phyloP scores from a whole-genome alignment of 2,797 vertebrate species.

The Spondyliosoma cantharus region DNA sequence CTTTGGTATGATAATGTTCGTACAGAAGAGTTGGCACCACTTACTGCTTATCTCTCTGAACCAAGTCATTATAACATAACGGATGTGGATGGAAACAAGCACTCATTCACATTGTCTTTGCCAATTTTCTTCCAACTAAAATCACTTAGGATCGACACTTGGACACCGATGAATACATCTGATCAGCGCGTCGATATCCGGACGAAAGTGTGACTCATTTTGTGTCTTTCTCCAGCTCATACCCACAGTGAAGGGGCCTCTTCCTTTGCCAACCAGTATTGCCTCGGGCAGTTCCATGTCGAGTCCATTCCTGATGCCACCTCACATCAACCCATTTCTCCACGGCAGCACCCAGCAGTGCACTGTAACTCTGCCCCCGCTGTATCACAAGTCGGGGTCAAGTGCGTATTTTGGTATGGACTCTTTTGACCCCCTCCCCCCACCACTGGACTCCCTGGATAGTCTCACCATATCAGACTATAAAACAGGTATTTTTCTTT shows the following conservation, averaged over 20 bases:
- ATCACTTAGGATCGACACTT: no score
- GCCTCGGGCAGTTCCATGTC: conserved; percentile 84
- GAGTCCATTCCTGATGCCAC: conserved; percentile 84
- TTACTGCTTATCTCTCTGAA: no score
- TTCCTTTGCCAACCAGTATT: conserved; percentile 83
- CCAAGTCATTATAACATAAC: no score
- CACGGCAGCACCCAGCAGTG: conserved; percentile 68
- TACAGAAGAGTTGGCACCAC: no score
- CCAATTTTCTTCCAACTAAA: no score
- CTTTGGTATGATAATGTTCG: no score
- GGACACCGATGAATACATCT: neutral
- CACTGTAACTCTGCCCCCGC: conserved; percentile 82
- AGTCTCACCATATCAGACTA: conserved; percentile 88
- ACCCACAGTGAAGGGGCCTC: conserved; percentile 80
- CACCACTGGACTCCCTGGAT: conserved; percentile 86
- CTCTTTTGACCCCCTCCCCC: conserved; percentile 85
- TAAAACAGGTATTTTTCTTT: conserved; percentile 86
- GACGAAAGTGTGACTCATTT: conserved; percentile 6
- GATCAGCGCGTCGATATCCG: neutral
- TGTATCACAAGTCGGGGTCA: conserved; percentile 82
- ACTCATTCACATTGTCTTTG: no score
- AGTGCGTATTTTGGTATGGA: conserved; percentile 81
- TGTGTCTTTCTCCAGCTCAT: conserved; percentile 71
- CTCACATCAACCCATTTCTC: conserved; percentile 78
- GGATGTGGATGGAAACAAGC: no score